These are phyloP conservation scores for Strigops habroptila DNA, from an alignment of 2,113 vertebrate species.

Conservation along the genomic window DNA sequence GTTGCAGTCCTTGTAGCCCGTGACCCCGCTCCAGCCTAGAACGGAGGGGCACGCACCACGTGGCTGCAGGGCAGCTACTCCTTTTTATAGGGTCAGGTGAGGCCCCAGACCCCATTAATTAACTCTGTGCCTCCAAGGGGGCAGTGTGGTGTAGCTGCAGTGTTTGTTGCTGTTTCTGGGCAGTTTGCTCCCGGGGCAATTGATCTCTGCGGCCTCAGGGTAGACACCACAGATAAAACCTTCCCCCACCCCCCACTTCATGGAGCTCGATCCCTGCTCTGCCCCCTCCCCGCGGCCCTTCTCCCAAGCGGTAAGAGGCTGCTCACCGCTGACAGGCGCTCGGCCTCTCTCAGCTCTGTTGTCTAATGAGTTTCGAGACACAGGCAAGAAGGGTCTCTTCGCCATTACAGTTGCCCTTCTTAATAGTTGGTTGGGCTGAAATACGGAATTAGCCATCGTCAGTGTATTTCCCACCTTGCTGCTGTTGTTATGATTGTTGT, in stretches of 20 bases:
- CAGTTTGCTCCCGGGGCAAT: background rate
- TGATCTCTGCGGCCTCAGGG: background rate
- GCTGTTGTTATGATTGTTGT: background rate
- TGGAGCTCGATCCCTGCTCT: background rate
- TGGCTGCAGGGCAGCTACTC: background rate
- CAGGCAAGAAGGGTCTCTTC: background rate
- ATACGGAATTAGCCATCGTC: background rate
- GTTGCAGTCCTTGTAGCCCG: background rate
- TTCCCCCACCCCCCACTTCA: background rate
- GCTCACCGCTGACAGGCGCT: background rate
- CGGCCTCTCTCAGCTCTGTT: background rate
- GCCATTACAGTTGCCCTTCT: background rate
- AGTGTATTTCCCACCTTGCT: background rate
- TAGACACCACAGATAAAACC: background rate
- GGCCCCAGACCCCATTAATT: background rate
- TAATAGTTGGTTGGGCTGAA: background rate
- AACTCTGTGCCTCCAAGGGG: background rate
- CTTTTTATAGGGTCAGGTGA: background rate
- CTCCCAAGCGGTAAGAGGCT: background rate
- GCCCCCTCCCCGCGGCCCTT: background rate
- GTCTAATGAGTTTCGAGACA: background rate
- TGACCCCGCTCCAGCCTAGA: background rate
- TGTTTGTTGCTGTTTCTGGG: background rate
- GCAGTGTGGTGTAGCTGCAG: background rate
- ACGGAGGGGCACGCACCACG: accelerated